Base-by-base conservation (phyloP, 2,888 invertebrate genomes). In the Cynaeus angustus region DNA sequence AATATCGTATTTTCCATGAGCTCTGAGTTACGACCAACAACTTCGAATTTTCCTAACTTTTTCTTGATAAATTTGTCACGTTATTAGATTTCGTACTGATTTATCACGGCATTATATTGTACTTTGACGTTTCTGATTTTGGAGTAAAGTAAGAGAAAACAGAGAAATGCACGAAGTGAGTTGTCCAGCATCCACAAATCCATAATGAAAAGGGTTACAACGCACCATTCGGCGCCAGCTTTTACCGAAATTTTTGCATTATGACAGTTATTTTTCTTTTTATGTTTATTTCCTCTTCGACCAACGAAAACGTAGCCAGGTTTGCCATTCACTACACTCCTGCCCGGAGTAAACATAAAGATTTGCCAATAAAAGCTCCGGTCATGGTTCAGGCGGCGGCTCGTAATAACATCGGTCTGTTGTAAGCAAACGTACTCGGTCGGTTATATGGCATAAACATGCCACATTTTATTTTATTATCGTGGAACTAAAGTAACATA, bases 311-410 rank as follows among this genome's bases (percentile, higher is more conserved):
- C 38, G 14, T 38, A 61, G 48, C 21, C 61, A 61, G 61, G 61
- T 61, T 61, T 26, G 59, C 59, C 59, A 48, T 16, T 50, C 38
- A 38, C 61, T 45, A 61, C 50, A 61, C 38, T 33, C 46, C 16
- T 33, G 33, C 46, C 10, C 46, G 12, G 38, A 30, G 48, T 50
- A 61, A 48, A 61, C 50, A 50, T 61, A 48, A 50, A 61, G 61
- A 61, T 50, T 59, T 61, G 61, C 48, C 61, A 61, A 61, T 61
- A 61, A 61, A 61, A 61, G 61, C 61, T 50, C 38, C 48, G 61
- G 61, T 48, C 48, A 61, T 46, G 48, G 61, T 33, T 48, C 48
- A 45, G 38, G 48, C 37, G 45, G 50, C 37, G 30, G 45, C 12
- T 59, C 28, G 48, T 61, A 61, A 61, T 48, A 10, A 48, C 48